Evolutionary conservation across 2,113 vertebrate species (phyloP).

Genomic region (Triplophysa rosa): DNA sequence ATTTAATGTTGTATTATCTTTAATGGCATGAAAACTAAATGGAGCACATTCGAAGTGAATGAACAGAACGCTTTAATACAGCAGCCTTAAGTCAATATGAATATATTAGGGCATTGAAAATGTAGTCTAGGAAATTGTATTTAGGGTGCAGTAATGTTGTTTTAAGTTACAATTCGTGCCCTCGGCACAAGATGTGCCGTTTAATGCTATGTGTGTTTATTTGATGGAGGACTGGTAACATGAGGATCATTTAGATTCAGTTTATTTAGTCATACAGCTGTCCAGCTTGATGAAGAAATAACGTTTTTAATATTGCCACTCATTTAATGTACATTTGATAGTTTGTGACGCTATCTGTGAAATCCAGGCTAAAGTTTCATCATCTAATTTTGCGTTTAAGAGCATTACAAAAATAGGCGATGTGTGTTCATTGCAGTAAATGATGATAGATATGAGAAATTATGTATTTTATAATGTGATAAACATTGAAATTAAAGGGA

Average conservation of each 20-base stretch:
- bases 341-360: too few species aligned
- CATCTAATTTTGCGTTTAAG: too few species aligned
- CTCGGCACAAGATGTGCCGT: constrained; percentile 3
- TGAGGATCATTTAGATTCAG: neutral
- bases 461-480: too few species aligned
- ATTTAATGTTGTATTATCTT: constrained; percentile 76
- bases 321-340: neutral
- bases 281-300: neutral
- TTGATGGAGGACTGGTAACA: neutral
- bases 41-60: constrained; percentile 72
- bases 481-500: too few species aligned
- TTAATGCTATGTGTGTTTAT: constrained; percentile 7
- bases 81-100: constrained; percentile 66
- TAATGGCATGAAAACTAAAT: constrained; percentile 75
- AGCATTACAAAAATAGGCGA: too few species aligned
- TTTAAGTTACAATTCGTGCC: constrained; percentile 21
- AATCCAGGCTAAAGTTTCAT: too few species aligned
- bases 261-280: neutral
- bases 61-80: constrained; percentile 65
- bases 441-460: too few species aligned
- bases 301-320: neutral
- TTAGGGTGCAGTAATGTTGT: constrained; percentile 66
- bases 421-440: too few species aligned
- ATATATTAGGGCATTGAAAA: constrained; percentile 71
- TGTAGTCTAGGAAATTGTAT: constrained; percentile 73